Evolutionary conservation across 2,888 invertebrate species (phyloP), one percentile per base, ranked within the genome.

Genomic region (Caenorhabditis sp.): DNA sequence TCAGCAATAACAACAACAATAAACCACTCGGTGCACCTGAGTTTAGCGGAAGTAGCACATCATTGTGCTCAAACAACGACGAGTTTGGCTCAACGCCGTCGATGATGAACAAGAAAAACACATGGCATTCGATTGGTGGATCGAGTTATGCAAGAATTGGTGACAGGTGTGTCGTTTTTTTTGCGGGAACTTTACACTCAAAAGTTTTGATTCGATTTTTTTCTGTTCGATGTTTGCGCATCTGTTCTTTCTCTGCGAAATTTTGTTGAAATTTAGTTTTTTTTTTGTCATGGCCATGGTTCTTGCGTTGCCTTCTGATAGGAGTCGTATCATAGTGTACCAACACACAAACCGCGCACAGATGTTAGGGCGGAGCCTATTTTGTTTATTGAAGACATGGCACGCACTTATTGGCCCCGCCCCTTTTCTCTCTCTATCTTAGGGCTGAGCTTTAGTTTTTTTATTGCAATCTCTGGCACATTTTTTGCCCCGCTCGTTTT

Each of bases 61-160:
- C 70, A 1, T 57, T 75, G 51, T 63, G 65, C 62, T 70, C 63
- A 12, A 67, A 73, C n/a, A n/a, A n/a, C 59, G 65, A 65, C 31
- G 72, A 76, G 53, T 67, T 27, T 43, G 17, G 14, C 43, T 17
- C 43, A 12, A 17, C 14, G 14, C 12, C 36, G 12, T 12, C 5
- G 36, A 36, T 36, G 36, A 43, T 60, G 63, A 36, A 50, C 63
- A 2, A 62, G 63, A 58, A 57, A 58, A 60, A 58, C 51, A 19
- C 21, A 53, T 62, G 71, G 50, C 71, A 71, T 64, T 60, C 57
- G 53, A 73, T 73, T 53, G 73, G 73, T 26, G 58, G 27, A 53
- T 69, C 73, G 51, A 73, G 73, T 37, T 69, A 66, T 63, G 68
- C 73, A 57, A 67, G 73, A 60, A 66, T 73, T 36, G 73, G 73